Percentiles rank a stretch among this genome's conserved stretches.
Conservation (phyloP, 2,888 invertebrate genomes). For the Dermolepida albohirtum region DNA sequence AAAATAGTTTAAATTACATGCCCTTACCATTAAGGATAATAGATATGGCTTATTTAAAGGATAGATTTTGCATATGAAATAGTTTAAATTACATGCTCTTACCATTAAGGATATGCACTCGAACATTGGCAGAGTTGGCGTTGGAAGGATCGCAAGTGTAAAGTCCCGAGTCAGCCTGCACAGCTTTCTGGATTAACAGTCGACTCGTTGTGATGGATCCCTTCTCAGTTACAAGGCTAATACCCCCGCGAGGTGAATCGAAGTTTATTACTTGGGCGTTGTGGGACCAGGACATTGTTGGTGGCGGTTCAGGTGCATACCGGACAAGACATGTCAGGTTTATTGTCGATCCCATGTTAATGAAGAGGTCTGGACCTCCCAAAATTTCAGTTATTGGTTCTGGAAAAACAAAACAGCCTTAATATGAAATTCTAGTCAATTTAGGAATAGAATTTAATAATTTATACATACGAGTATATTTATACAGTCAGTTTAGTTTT, state of each 20-base stretch:
- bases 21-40: conserved; percentile 86
- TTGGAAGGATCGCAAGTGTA: conserved; percentile 89
- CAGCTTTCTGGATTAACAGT: conserved; percentile 84
- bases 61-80: too few relatives aligned
- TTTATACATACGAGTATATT: too few relatives aligned
- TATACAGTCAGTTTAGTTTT: too few relatives aligned
- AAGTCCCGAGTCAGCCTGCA: conserved; percentile 82
- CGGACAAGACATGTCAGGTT: conserved; percentile 88
- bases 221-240: conserved; percentile 89
- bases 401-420: conserved; percentile 62
- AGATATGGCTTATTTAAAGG: too few relatives aligned
- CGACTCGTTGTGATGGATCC: conserved; percentile 86
- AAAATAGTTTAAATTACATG: conserved; percentile 12
- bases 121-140: conserved; percentile 81
- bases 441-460: too few relatives aligned
- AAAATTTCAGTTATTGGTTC: conserved; percentile 86
- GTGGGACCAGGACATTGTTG: conserved; percentile 86
- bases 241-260: conserved; percentile 89
- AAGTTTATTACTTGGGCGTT: conserved; percentile 88
- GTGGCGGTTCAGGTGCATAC: conserved; percentile 87
- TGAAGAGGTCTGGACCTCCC: conserved; percentile 85
- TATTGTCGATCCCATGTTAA: conserved; percentile 89
- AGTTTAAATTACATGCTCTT: conserved; percentile 59
- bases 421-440: neutral
- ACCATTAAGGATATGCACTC: conserved; percentile 91